A percentile compares a stretch with the other conserved stretches of the same genome.
Evolutionary conservation across 1,140 invertebrate species (phyloP).

Genomic region (Dinothrombium tinctorium): DNA sequence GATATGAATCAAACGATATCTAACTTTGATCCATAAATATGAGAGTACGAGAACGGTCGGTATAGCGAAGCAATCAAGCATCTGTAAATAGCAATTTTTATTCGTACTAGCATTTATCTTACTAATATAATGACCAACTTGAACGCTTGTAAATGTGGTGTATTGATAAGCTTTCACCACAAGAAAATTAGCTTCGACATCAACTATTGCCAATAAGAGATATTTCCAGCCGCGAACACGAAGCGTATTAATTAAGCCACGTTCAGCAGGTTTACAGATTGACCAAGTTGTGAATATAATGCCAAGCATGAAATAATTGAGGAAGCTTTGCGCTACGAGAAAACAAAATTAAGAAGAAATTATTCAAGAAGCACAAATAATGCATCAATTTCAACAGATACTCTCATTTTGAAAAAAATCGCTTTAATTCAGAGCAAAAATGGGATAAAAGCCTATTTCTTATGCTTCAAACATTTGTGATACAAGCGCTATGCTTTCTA

Average conservation of each 20-base stretch:
- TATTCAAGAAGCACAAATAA: too few relatives aligned
- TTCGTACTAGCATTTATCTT: background rate
- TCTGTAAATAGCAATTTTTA: slow-evolving; percentile 27
- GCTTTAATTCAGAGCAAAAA: too few relatives aligned
- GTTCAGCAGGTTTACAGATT: slow-evolving; percentile 36
- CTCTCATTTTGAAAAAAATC: too few relatives aligned
- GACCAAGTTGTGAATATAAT: slow-evolving; percentile 46
- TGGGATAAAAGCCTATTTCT: too few relatives aligned
- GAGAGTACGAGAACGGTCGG: slow-evolving; percentile 50
- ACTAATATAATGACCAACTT: slow-evolving; percentile 18
- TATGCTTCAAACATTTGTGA: too few relatives aligned
- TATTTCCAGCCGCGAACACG: slow-evolving; percentile 43
- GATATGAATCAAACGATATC: slow-evolving; percentile 44
- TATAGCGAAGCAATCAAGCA: slow-evolving; percentile 63
- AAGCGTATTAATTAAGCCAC: slow-evolving; percentile 36
- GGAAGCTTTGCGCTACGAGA: slow-evolving; percentile 49
- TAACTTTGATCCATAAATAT: slow-evolving; percentile 38
- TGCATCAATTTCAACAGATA: too few relatives aligned
- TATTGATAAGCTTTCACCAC: slow-evolving; percentile 43
- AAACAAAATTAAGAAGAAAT: too few relatives aligned
- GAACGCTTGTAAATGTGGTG: slow-evolving; percentile 27
- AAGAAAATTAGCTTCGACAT: slow-evolving; percentile 53
- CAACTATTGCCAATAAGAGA: slow-evolving; percentile 42
- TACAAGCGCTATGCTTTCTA: too few relatives aligned
- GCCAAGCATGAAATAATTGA: slow-evolving; percentile 50